Base-by-base conservation (phyloP, 2,797 vertebrate genomes). In the Pantherophis vulpinus region DNA sequence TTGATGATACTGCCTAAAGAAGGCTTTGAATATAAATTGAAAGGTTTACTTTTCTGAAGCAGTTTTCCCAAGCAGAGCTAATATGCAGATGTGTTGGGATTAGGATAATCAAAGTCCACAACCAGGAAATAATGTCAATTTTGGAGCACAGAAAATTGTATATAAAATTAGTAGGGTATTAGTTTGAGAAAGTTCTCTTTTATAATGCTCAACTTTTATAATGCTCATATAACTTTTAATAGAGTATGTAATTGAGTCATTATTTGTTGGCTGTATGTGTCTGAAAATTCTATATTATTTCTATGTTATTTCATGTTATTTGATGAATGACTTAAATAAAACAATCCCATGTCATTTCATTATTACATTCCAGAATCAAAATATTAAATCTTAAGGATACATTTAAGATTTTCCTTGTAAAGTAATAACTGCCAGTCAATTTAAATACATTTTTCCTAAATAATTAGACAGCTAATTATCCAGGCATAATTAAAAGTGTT, bases 391-490 rank as follows among this genome's bases (percentile, higher is more conserved):
- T 59, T 42, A 88, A 92, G 16, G 32, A 89, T 79, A 51, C 47
- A 6, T 29, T 58, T 58, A 59, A 29, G 10, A 20, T 25, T 55
- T 47, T 16, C 3, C 59, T 54, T 60, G 55, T 6, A 12, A 61
- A 18, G 0, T 51, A 37, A 87, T 6, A 8, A 66, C 66, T 0
- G 0, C 61, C 23, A 25, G 18, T 89, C 90, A 37, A 54, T 91
- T 16, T 29, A 51, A 37, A n/a, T 3, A 1, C 74, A 92, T 89
- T 23, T 70, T 91, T 27, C 88, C 13, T 89, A 59, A 25, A 90
- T 1, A 0, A 54, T 79, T 79, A 79, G 37, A 12, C 9, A 23
- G 7, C 7, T 94, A 95, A 94, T 93, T 86, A 47, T 42, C 89
- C 0, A 23, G 94, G 18, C 51, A 55, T 25, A 23, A 32, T 55